Conservation (phyloP, 1,140 invertebrate species). For the Dysdera silvatica region DNA sequence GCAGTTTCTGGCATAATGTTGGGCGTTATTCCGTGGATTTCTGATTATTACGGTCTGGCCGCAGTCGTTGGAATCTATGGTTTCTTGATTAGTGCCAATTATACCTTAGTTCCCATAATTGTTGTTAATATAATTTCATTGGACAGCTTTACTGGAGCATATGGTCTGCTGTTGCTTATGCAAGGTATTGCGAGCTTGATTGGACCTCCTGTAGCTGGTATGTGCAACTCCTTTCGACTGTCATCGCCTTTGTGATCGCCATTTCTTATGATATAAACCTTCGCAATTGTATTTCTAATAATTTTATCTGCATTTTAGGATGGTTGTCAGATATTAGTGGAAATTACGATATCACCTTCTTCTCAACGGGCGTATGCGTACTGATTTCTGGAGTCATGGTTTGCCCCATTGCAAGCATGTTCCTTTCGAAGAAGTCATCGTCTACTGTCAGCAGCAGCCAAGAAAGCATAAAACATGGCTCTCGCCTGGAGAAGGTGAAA, state of each 20-base stretch:
- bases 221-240: background rate
- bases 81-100: constrained; percentile 76
- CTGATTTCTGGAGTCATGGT: constrained; percentile 71
- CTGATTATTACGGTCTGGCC: constrained; percentile 56
- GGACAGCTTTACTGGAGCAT: constrained; percentile 81
- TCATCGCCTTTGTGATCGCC: background rate
- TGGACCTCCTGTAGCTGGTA: constrained; percentile 73
- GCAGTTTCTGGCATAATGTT: constrained; percentile 62
- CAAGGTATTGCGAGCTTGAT: constrained; percentile 80
- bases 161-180: constrained; percentile 74
- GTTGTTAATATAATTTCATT: constrained; percentile 73
- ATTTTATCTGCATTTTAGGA: constrained; percentile 49
- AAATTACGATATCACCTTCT: constrained; percentile 75
- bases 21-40: constrained; percentile 59
- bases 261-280: background rate
- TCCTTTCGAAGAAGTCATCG: background rate
- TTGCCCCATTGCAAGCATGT: constrained; percentile 40
- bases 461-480: background rate
- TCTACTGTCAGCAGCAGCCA: background rate
- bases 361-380: constrained; percentile 74
- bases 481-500: background rate
- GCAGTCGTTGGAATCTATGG: constrained; percentile 56
- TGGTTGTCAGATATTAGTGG: constrained; percentile 69
- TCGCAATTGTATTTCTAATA: background rate
- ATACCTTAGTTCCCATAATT: constrained; percentile 75